phyloP scores from a whole-genome alignment of 2,888 invertebrate species.

The Caenorhabditis sp. region DNA sequence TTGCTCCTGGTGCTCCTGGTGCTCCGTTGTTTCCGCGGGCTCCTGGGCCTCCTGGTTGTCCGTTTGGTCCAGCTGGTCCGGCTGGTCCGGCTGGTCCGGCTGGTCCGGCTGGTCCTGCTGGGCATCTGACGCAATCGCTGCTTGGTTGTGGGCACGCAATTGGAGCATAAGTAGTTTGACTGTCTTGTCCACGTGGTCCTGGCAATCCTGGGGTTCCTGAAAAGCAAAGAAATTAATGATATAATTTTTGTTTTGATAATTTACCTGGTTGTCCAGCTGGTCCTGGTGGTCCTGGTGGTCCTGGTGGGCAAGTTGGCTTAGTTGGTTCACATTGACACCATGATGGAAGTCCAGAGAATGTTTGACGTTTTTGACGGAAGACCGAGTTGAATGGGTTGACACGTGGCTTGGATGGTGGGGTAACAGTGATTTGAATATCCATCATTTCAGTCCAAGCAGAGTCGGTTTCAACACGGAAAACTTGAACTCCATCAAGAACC shows the following conservation, averaged over 20 bases:
- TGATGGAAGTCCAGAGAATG: constrained; percentile 63
- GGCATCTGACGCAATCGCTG: constrained; percentile 62
- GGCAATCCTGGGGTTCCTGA: constrained; percentile 56
- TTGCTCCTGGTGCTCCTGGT: constrained; percentile 54
- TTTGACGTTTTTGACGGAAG: constrained; percentile 66
- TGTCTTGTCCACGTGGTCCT: constrained; percentile 59
- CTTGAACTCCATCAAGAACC: constrained; percentile 59
- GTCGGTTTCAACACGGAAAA: constrained; percentile 69
- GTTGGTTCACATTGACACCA: constrained; percentile 68
- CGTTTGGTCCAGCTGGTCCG: constrained; percentile 60
- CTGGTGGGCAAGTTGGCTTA: constrained; percentile 62
- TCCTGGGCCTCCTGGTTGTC: constrained; percentile 60
- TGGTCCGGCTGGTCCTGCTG: constrained; percentile 62
- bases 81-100: constrained; percentile 59
- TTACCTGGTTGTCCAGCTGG: constrained; percentile 50
- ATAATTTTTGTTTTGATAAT: not conserved
- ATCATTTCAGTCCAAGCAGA: constrained; percentile 68
- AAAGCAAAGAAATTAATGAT: not conserved
- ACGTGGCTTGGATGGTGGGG: constrained; percentile 65
- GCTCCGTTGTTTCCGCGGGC: constrained; percentile 53
- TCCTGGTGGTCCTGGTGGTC: constrained; percentile 62
- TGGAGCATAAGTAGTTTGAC: constrained; percentile 52
- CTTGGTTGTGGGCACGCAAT: constrained; percentile 53
- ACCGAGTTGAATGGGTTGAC: constrained; percentile 62
- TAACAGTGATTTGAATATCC: constrained; percentile 67